Percentiles rank a stretch among this genome's conserved stretches.
These are phyloP conservation scores for Xenopus borealis DNA, from an alignment of 2,113 vertebrate species.

Conservation along the genomic window DNA sequence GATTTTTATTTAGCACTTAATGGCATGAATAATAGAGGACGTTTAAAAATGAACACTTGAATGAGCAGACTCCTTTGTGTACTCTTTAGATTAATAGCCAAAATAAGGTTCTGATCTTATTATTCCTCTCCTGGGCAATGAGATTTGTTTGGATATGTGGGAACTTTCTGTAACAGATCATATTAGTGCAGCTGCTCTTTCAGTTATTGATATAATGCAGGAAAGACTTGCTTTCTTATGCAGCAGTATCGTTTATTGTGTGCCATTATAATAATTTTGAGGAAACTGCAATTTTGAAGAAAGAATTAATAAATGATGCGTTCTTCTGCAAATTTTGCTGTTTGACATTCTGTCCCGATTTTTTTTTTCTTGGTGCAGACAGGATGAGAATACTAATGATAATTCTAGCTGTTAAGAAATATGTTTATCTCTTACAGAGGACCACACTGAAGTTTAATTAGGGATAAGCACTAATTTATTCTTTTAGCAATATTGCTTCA, in stretches of 20 bases:
- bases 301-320: conserved; percentile 37
- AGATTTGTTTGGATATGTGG: too few relatives aligned
- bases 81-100: too few relatives aligned
- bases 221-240: background rate
- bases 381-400: conserved; percentile 27
- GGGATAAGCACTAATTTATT: conserved; percentile 34
- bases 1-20: too few relatives aligned
- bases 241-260: background rate
- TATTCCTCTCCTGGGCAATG: too few relatives aligned
- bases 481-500: conserved; percentile 17
- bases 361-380: background rate
- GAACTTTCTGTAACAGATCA: background rate
- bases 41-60: too few relatives aligned
- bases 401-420: conserved; percentile 23
- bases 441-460: conserved; percentile 30
- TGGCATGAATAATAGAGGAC: too few relatives aligned
- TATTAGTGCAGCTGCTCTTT: background rate
- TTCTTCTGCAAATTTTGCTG: background rate
- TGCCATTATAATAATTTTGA: conserved; percentile 51
- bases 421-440: conserved; percentile 23
- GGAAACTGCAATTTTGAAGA: conserved; percentile 48
- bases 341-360: conserved; percentile 25
- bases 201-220: too few relatives aligned
- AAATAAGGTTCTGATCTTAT: too few relatives aligned
- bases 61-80: too few relatives aligned